Percentiles rank a stretch among this genome's conserved stretches.
Evolutionary conservation across 2,797 vertebrate species (phyloP).

Genomic region (Nyctalus aviator): DNA sequence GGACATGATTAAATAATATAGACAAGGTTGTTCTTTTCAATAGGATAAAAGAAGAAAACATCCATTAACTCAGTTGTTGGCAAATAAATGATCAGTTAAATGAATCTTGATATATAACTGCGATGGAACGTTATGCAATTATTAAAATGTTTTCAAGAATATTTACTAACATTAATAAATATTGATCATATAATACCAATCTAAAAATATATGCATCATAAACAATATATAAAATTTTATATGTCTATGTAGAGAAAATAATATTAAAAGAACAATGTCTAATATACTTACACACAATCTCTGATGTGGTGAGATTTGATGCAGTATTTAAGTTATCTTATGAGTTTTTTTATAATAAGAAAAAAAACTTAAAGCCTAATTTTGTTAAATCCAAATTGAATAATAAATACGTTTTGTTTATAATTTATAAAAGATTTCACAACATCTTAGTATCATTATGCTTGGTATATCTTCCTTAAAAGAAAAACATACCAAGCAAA

Average conservation of each 20-base stretch:
- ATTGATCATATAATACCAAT: not conserved
- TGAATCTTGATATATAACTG: not conserved
- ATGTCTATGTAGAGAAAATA: not conserved
- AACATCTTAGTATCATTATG: not conserved
- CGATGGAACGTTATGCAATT: not conserved
- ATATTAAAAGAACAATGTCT: not conserved
- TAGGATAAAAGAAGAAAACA: not conserved
- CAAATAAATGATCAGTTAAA: slow-evolving; percentile 1
- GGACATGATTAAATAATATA: slow-evolving; percentile 53
- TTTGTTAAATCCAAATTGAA: slow-evolving; percentile 10
- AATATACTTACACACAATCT: not conserved
- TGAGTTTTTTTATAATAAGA: not conserved
- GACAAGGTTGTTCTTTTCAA: slow-evolving; percentile 58
- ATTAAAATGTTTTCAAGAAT: slow-evolving; percentile 42
- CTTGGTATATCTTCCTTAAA: not conserved
- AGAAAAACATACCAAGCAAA: not conserved
- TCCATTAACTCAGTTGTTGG: not conserved
- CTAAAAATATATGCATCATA: not conserved
- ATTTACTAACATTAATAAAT: slow-evolving; percentile 13
- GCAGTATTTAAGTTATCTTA: not conserved
- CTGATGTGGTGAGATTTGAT: not conserved
- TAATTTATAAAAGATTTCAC: not conserved
- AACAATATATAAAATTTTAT: not conserved
- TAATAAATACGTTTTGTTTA: not conserved
- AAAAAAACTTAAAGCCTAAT: not conserved